Evolutionary conservation across 1,140 invertebrate genomes (phyloP), one percentile per base, ranked within the genome.

Genomic region (Metopolophium dirhodum): DNA sequence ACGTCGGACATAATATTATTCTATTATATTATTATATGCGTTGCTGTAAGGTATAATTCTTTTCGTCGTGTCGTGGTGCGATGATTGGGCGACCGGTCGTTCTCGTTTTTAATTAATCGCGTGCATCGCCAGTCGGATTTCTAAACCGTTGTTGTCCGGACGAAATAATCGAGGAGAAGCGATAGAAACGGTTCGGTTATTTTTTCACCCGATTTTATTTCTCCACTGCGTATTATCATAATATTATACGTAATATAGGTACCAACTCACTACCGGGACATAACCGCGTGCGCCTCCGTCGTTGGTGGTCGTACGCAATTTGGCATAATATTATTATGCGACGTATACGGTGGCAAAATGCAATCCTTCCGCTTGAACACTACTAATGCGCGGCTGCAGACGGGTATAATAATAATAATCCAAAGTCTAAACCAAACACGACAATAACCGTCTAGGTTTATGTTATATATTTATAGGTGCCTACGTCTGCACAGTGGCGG

Each of bases 71-170:
- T 87, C 47, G 30, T 3, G 18, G 47, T 49, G 14, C 8, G 47
- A n/a, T 86, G 26, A 47, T 47, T 45, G 85, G 85, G 45, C 85
- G 86, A 87, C 86, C 47, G 47, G 86, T 87, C 47, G 86, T 87
- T 87, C 86, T 87, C n/a, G 86, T 87, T 87, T 87, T 87, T 87
- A 87, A 87, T 87, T 87, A 51, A 87, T 87, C 45, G 86, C n/a
- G 86, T 87, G 85, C 85, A 45, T 20, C 8, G 30, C 30, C 86
- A 49, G 47, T 49, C 47, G 18, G 7, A 87, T 87, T 87, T 87
- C 26, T 51, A 49, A 87, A 87, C 47, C n/a, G 86, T 87, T 49
- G 45, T 86, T 86, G 45, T 47, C 1, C 45, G 45, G 4, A n/a
- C 37, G 30, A n/a, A 85, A 11, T 11, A 86, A 47, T 47, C 23